Base-by-base conservation (phyloP, 2,113 vertebrate genomes). In the Hyperoodon ampullatus region DNA sequence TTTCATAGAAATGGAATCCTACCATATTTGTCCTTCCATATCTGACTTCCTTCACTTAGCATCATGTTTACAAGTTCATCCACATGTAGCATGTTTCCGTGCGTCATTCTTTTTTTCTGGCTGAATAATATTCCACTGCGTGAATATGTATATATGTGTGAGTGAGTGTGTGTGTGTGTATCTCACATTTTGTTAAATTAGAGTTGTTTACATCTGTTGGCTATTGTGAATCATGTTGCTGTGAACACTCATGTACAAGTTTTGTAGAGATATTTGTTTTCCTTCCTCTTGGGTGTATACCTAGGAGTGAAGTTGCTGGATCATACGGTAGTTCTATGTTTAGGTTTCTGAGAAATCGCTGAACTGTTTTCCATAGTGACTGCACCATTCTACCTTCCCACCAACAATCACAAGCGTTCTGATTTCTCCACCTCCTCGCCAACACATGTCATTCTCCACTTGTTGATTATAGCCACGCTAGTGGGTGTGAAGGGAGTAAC, bases 191-290 rank as follows among this genome's bases (percentile, higher is more conserved):
- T 13, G 12, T 39, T 39, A 1, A 18, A 6, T 8, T 21, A 24
- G 91, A 23, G 28, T 15, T 1, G n/a, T 13, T 60, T 42, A 42
- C 12, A 0, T 15, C n/a, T 50, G 35, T 24, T n/a, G 80, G 65
- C 16, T 15, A 1, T 12, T 16, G 3, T 26, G 68, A 44, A 11
- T 8, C 18, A 55, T 0, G 16, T 19, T 23, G 11, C 39, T 21
- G 12, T 19, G 16, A 55, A 33, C 14, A 2, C 3, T 0, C 28
- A 7, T 0, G 8, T 5, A 1, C 55, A 2, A 0, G 28, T 4
- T 14, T 60, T 5, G 13, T 44, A 24, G 3, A 12, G 61, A 71
- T 30, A 1, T 2, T 39, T 10, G 12, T n/a, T 21, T 55, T 58
- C 55, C 39, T 53, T 74, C 12, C 35, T 16, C 63, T 61, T 14